phyloP scores from a whole-genome alignment of 2,888 invertebrate genomes.

The Dasypogon diadema region DNA sequence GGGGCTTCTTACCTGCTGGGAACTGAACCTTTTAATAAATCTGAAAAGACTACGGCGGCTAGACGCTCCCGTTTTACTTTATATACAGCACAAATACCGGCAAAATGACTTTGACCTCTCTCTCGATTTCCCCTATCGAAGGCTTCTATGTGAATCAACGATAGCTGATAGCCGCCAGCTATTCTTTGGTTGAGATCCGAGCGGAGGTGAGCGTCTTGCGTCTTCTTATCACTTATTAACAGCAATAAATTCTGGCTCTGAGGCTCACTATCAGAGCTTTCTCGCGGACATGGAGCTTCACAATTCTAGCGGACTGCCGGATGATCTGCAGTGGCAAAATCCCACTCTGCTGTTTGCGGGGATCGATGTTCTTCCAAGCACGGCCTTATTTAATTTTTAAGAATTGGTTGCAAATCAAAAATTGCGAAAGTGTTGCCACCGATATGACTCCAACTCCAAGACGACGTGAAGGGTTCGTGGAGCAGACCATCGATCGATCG shows the following conservation, averaged over 20 bases:
- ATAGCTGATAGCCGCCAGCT: slow-evolving; percentile 3
- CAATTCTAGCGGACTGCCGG: not conserved
- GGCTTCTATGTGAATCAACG: slow-evolving; percentile 1
- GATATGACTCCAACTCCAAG: too few species aligned
- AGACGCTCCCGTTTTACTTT: slow-evolving; percentile 60
- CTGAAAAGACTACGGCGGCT: slow-evolving; percentile 62
- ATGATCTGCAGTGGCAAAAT: too few species aligned
- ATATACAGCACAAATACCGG: slow-evolving; percentile 60
- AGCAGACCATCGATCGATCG: slow-evolving; percentile 1
- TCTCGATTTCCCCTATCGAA: slow-evolving; percentile 39
- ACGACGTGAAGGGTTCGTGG: not conserved
- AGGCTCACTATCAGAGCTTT: not conserved
- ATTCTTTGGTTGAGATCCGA: slow-evolving; percentile 11
- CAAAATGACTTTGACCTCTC: slow-evolving; percentile 49
- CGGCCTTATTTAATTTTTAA: too few species aligned
- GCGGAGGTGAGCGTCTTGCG: slow-evolving; percentile 7
- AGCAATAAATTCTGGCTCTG: slow-evolving; percentile 9
- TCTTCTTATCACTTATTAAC: slow-evolving; percentile 37
- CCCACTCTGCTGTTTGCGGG: too few species aligned
- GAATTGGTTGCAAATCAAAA: not conserved
- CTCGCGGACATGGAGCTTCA: slow-evolving; percentile 5
- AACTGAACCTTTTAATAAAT: slow-evolving; percentile 62
- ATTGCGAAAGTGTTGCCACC: not conserved
- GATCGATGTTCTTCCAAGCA: too few species aligned
- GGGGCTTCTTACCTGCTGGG: slow-evolving; percentile 42